These are phyloP conservation scores for Neogale vison DNA, from an alignment of 2,113 vertebrate species.

Conservation along the genomic window DNA sequence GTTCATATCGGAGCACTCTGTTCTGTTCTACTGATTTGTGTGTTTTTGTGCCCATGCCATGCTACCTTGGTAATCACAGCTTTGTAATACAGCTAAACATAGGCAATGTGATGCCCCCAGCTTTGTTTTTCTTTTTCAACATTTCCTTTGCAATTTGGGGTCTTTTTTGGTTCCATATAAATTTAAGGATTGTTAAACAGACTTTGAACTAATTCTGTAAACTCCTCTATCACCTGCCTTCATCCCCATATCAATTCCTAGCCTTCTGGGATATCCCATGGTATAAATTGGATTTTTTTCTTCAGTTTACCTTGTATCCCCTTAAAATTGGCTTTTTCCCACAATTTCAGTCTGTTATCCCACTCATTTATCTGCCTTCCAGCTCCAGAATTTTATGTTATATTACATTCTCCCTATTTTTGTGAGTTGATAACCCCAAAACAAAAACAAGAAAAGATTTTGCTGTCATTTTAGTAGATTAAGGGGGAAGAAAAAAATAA, in stretches of 20 bases:
- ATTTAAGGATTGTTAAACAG: not conserved
- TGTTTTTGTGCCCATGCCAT: too few species aligned
- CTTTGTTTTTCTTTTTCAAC: too few species aligned
- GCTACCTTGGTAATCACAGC: too few species aligned
- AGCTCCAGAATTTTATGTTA: not conserved
- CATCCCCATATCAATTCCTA: not conserved
- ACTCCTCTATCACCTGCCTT: not conserved
- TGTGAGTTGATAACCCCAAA: not conserved
- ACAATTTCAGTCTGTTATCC: not conserved
- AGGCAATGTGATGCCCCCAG: too few species aligned
- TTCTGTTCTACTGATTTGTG: too few species aligned
- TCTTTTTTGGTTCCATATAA: too few species aligned
- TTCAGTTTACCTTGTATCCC: not conserved
- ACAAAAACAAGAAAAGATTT: not conserved
- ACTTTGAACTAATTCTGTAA: not conserved
- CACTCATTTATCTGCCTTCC: not conserved
- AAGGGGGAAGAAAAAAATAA: not conserved
- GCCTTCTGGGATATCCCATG: not conserved
- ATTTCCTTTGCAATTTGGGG: too few species aligned
- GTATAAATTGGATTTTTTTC: not conserved
- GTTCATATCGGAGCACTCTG: too few species aligned
- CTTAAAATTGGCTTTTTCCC: slow-evolving; percentile 23
- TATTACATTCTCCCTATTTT: not conserved
- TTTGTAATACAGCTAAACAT: too few species aligned
- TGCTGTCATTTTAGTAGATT: slow-evolving; percentile 9